These are phyloP conservation scores for Pelodiscus sinensis DNA, from an alignment of 2,113 vertebrate genomes.

Conservation along the genomic window DNA sequence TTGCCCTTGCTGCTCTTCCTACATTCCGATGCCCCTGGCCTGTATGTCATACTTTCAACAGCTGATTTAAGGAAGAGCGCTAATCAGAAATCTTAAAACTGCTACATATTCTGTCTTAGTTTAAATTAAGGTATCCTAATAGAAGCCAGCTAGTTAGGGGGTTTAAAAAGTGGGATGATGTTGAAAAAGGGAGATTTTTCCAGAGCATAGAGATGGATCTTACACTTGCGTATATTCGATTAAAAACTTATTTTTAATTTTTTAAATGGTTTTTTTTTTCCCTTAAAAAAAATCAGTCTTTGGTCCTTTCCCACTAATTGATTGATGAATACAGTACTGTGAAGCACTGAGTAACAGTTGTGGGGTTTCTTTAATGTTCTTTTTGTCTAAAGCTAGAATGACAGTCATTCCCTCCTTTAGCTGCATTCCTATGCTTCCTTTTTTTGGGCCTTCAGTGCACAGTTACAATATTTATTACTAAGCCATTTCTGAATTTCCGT, in stretches of 20 bases:
- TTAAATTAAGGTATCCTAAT: neutral
- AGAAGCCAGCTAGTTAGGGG: neutral
- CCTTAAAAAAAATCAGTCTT: constrained; percentile 50
- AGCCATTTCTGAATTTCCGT: constrained; percentile 9
- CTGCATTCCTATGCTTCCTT: constrained; percentile 38
- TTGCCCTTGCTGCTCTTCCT: too few species aligned
- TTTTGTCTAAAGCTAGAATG: constrained; percentile 60
- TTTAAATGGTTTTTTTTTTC: neutral
- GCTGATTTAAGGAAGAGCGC: neutral
- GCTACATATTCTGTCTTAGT: neutral
- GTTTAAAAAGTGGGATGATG: neutral
- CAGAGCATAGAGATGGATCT: neutral
- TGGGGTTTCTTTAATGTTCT: constrained; percentile 64
- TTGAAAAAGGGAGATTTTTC: neutral
- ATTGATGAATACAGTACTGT: constrained; percentile 47
- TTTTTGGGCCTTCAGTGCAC: constrained; percentile 31
- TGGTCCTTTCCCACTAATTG: constrained; percentile 53
- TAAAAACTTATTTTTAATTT: neutral
- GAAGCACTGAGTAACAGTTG: constrained; percentile 39
- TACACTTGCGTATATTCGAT: neutral
- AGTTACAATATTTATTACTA: constrained; percentile 52
- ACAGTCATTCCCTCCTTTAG: constrained; percentile 49
- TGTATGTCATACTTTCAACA: neutral
- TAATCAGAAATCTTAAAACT: neutral
- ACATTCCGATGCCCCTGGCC: too few species aligned